A percentile compares a stretch with the other conserved stretches of the same genome.
Conservation (phyloP, 2,888 invertebrate species). For the Neoitamus cyanurus region DNA sequence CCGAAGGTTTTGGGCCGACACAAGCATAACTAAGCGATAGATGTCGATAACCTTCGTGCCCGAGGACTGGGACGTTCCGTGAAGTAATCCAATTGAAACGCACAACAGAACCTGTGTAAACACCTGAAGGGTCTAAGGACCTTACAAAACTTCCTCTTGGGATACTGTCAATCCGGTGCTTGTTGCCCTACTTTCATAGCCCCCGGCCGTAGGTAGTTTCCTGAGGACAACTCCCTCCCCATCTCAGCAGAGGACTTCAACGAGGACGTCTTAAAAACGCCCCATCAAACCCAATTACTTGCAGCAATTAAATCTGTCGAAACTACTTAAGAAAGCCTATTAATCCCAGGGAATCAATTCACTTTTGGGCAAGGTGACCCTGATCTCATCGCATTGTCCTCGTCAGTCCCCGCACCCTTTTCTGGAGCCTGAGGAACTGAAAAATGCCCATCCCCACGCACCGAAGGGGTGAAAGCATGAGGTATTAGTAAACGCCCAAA, state of each 20-base stretch:
- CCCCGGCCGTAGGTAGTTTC: background rate
- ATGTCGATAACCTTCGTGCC: background rate
- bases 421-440: background rate
- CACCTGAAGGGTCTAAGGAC: background rate
- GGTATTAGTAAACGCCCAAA: background rate
- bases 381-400: conserved; percentile 1
- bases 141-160: background rate
- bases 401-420: background rate
- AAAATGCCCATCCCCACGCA: conserved; percentile 4
- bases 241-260: background rate
- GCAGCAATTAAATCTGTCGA: conserved; percentile 41
- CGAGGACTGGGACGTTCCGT: background rate
- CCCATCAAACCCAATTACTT: conserved; percentile 25
- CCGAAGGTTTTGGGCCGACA: background rate
- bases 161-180: background rate
- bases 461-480: background rate
- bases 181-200: background rate
- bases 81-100: conserved; percentile 8
- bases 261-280: background rate
- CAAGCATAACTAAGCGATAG: background rate
- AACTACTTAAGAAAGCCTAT: conserved; percentile 44
- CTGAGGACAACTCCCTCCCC: background rate
- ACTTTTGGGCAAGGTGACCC: conserved; percentile 29
- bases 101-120: conserved; percentile 28
- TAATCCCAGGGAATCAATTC: conserved; percentile 40